Evolutionary conservation across 2,888 invertebrate genomes (phyloP), one percentile per base, ranked within the genome.

Genomic region (Hololepta plana): DNA sequence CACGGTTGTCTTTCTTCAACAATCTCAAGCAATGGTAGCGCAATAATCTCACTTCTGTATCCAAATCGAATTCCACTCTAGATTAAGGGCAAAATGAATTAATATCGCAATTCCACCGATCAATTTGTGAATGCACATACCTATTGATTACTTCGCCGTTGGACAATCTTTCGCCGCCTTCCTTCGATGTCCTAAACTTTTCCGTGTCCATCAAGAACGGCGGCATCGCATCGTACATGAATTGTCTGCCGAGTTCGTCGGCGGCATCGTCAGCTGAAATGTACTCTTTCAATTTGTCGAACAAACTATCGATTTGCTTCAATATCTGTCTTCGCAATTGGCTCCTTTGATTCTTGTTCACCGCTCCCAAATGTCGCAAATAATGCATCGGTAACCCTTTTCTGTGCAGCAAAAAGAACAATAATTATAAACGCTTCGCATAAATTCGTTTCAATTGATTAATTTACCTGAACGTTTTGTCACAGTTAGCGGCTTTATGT

Each of bases 171-270:
- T 75, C 77, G 2, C 74, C 72, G 33, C 76, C 77, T 14, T 72
- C 73, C 42, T 67, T 68, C 1, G 80, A 69, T 5, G 80, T 79
- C 27, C 73, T 66, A 3, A 55, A 45, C 33, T 63, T 66, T 51
- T 91, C 90, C 9, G 55, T 53, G 36, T 63, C 56, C 13, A 62
- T 64, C 2, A 84, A 49, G 15, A 72, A 62, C 0, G 95, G 95
- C 0, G 96, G 95, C 28, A 96, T 55, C 3, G 82, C 80, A 51
- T 82, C 82, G 42, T 80, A 74, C 46, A 90, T 75, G 44, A 75
- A 85, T 37, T 71, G 67, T 42, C 76, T 80, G 2, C 77, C 81
- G 62, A 93, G 63, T 53, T 79, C 71, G 54, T 96, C 96, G 2
- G 80, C 81, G 9, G 81, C 84, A 17, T 67, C 63, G 51, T 95